A percentile compares a stretch with the other conserved stretches of the same genome.
phyloP scores from a whole-genome alignment of 2,113 vertebrate genomes.

The Epinephelus moara region DNA sequence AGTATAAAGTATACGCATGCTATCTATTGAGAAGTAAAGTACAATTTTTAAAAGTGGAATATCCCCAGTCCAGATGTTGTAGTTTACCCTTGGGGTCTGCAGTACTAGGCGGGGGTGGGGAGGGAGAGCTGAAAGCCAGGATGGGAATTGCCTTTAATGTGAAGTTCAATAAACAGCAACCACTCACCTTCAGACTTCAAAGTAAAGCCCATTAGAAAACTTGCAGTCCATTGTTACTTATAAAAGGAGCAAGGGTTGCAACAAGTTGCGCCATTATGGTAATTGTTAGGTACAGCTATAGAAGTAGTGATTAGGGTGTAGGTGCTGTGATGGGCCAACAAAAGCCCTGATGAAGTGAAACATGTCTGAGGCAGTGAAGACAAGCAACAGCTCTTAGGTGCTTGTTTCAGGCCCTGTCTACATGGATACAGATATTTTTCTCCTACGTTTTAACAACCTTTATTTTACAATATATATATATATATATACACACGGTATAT shows the following conservation, averaged over 20 bases:
- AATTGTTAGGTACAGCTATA: constrained; percentile 23
- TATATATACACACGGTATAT: too few species aligned
- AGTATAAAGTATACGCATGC: constrained; percentile 12
- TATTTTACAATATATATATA: too few species aligned
- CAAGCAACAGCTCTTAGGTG: neutral
- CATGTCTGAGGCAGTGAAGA: neutral
- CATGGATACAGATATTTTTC: too few species aligned
- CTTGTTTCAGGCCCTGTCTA: too few species aligned
- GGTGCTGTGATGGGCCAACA: neutral
- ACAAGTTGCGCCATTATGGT: constrained; percentile 49
- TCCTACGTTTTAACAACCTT: too few species aligned
- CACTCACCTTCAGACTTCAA: constrained; percentile 55
- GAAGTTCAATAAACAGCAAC: constrained; percentile 48
- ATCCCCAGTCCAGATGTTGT: constrained; percentile 68
- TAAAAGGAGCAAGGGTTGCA: constrained; percentile 44
- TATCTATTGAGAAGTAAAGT: constrained; percentile 38
- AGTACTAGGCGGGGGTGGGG: neutral
- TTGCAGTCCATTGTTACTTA: neutral
- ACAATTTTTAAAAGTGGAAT: constrained; percentile 45
- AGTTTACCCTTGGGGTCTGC: constrained; percentile 48
- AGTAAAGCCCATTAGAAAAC: constrained; percentile 45
- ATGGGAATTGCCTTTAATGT: constrained; percentile 51
- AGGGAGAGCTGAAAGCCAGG: constrained; percentile 9
- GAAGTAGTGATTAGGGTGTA: neutral
- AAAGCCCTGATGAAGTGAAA: neutral